phyloP scores from a whole-genome alignment of 2,113 vertebrate genomes.

The Mormyrus lacerda region DNA sequence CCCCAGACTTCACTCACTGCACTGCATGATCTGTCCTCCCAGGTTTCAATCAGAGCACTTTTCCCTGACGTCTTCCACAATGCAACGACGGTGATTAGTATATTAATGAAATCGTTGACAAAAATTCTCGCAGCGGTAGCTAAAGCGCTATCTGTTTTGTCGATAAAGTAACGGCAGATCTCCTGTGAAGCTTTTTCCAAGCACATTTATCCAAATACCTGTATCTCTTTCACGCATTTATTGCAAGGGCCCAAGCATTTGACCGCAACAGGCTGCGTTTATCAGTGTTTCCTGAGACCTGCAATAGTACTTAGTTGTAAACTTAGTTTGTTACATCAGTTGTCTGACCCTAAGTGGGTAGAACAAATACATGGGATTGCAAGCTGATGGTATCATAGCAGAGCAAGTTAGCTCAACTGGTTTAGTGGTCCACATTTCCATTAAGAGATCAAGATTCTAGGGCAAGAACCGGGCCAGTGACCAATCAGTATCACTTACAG shows the following conservation, averaged over 20 bases:
- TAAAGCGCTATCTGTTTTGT: background rate
- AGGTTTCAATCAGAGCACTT: background rate
- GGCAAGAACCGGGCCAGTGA: background rate
- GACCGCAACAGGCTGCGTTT: background rate
- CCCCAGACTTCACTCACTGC: conserved; percentile 13
- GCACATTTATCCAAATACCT: background rate
- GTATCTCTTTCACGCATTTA: background rate
- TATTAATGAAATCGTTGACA: background rate
- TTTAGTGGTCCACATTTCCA: background rate
- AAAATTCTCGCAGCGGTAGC: background rate
- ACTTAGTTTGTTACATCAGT: background rate
- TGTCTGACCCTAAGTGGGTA: background rate
- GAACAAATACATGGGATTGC: background rate
- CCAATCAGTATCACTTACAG: background rate
- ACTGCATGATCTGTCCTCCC: conserved; percentile 7
- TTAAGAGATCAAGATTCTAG: background rate
- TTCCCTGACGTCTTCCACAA: background rate
- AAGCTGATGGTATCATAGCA: background rate
- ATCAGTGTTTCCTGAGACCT: background rate
- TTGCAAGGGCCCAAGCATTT: background rate
- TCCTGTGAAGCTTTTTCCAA: background rate
- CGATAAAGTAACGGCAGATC: background rate
- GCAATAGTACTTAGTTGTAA: background rate
- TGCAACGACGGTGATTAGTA: background rate
- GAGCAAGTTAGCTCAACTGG: background rate